Percentiles rank a stretch among this genome's conserved stretches.
Evolutionary conservation across 1,140 invertebrate species (phyloP).

Genomic region (Scylla paramamosain): DNA sequence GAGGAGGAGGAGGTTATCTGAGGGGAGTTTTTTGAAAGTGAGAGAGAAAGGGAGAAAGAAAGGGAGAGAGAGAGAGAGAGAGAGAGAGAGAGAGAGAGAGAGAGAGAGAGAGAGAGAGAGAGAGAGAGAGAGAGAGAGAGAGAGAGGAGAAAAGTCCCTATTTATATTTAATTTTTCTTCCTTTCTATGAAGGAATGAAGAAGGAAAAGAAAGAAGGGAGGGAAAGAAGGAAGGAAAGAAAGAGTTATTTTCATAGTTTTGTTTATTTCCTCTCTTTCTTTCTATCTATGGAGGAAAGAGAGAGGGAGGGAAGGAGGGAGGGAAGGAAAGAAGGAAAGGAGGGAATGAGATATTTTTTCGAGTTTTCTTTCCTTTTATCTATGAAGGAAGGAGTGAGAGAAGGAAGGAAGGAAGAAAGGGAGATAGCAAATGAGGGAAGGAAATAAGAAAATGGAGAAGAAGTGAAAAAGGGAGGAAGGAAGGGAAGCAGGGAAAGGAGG

Average conservation of each 20-base stretch:
- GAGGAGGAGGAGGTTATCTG: neutral
- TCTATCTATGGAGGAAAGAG: neutral
- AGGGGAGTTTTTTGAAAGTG: neutral
- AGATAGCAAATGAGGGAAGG: neutral
- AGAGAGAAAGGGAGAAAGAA: neutral
- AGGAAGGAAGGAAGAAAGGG: neutral
- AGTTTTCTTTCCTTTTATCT: no score
- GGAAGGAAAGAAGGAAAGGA: neutral
- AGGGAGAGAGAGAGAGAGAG: constrained; percentile 44
- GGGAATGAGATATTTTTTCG: no score
- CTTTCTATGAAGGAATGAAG: neutral
- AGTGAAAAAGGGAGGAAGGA: neutral
- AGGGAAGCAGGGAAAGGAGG: neutral
- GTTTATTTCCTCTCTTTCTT: no score
- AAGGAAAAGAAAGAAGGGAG: neutral
- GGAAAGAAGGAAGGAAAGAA: no score
- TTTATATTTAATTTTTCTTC: no score
- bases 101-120: constrained; percentile 9
- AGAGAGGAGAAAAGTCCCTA: no score
- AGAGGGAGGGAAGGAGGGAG: neutral
- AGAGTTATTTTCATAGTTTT: neutral
- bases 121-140: neutral
- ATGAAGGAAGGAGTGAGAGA: neutral
- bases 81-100: constrained; percentile 42
- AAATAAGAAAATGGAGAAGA: neutral